Evolutionary conservation across 92 coral and sea anemone genomes (phyloP), one percentile per base, ranked within the genome.

Genomic region (Porites rus): DNA sequence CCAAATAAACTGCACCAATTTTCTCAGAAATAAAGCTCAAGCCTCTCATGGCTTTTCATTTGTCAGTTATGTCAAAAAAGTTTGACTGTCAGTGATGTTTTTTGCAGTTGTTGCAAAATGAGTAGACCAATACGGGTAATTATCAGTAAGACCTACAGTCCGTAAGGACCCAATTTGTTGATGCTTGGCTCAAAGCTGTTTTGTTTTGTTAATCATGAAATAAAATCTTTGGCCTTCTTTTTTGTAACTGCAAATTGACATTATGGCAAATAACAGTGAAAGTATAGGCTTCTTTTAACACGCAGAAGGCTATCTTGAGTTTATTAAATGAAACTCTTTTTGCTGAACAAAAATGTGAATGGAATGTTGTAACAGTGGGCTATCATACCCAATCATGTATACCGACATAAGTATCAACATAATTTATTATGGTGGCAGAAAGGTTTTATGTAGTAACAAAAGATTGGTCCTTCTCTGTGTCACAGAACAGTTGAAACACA

Each of bases 231-330:
- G 10, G 31, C 22, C n/a, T 4, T 6, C 18, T 72, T 31, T 38
- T 31, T 10, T 78, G 43, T 38, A 66, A 66, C 86, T 81, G 86
- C 86, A 81, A 81, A 69, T 77, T 18, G 65, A 66, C 83, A 65
- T 69, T 56, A 18, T 62, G 38, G 17, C 21, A 19, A 31, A 64
- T 69, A 81, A 69, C 65, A 79, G 75, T 79, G 17, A 24, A 65
- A 22, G 17, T 11, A 20, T 16, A 17, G 65, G 50, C 67, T 21
- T 51, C 84, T 79, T 79, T 19, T 43, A 79, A 21, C 63, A 65
- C 67, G 14, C 25, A 20, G 24, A 31, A 19, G 61, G 64, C 14
- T 66, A 1, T 79, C 74, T 70, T 20, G 17, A 1, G 21, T 19
- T 6, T 8, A 46, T 64, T 20, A 46, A 79, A 46, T 64, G 21